Evolutionary conservation across 2,888 invertebrate genomes (phyloP).

Genomic region (Balanococcus diminutus): DNA sequence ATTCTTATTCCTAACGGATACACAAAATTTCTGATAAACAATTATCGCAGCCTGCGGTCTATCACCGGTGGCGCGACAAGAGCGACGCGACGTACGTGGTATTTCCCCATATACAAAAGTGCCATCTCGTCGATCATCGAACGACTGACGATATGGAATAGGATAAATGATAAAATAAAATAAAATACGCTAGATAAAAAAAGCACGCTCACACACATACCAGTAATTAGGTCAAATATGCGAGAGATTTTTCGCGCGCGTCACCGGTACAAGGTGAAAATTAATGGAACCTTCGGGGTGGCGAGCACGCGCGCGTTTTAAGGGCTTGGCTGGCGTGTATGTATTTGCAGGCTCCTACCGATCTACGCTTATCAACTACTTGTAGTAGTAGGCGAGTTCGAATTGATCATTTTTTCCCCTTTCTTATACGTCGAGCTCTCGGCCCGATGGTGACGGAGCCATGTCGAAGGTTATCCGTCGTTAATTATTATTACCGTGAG

Average conservation of each 20-base stretch:
- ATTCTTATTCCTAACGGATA: too few relatives aligned
- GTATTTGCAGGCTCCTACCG: neutral
- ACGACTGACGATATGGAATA: too few relatives aligned
- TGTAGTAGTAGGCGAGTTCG: neutral
- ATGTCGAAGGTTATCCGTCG: neutral
- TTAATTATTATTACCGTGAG: neutral
- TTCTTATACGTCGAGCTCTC: neutral
- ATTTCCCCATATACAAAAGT: too few relatives aligned
- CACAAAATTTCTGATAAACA: too few relatives aligned
- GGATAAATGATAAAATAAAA: too few relatives aligned
- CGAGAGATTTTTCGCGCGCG: slow-evolving; percentile 5
- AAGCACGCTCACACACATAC: neutral
- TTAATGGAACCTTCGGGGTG: slow-evolving; percentile 22
- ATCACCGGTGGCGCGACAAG: too few relatives aligned
- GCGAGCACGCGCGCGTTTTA: neutral
- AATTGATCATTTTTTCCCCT: neutral
- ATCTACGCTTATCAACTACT: neutral
- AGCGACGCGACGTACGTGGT: too few relatives aligned
- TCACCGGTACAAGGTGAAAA: slow-evolving; percentile 10
- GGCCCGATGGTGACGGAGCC: neutral
- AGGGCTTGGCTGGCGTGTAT: neutral
- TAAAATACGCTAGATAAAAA: too few relatives aligned
- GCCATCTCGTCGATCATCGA: too few relatives aligned
- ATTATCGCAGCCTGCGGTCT: too few relatives aligned
- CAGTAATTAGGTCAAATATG: neutral